Conservation (phyloP, 2,888 invertebrate genomes). For the Orchesellides sinensis region DNA sequence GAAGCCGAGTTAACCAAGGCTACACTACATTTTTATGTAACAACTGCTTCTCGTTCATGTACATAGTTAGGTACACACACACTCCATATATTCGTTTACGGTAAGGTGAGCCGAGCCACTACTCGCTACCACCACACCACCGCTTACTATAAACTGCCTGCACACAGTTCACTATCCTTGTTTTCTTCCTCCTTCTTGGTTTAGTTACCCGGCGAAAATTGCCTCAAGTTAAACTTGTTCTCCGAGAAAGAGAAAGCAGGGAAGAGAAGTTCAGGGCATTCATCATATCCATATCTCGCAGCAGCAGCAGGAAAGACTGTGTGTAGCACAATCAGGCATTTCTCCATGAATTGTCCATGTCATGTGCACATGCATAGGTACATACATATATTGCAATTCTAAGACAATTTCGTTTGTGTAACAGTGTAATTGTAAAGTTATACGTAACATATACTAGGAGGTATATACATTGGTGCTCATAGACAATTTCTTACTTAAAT, state of each 20-base stretch:
- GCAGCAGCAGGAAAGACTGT: not conserved
- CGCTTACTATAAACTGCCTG: not conserved
- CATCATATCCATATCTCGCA: slow-evolving; percentile 32
- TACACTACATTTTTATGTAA: not conserved
- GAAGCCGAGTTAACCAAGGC: not conserved
- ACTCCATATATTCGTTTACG: not conserved
- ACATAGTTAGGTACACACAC: not conserved
- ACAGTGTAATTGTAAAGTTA: too few relatives aligned
- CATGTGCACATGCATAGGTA: not conserved
- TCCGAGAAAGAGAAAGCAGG: slow-evolving; percentile 16
- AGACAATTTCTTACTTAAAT: too few relatives aligned
- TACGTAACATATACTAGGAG: too few relatives aligned
- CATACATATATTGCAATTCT: not conserved
- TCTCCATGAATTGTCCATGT: not conserved
- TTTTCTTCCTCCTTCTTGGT: not conserved
- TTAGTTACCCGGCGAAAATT: slow-evolving; percentile 44
- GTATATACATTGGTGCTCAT: too few relatives aligned
- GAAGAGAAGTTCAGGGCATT: slow-evolving; percentile 22
- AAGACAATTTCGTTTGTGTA: too few relatives aligned
- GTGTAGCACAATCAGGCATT: not conserved
- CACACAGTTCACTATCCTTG: not conserved
- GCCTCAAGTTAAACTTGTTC: slow-evolving; percentile 43
- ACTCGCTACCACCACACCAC: not conserved
- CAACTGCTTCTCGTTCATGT: not conserved
- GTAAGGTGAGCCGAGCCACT: not conserved